phyloP scores from a whole-genome alignment of 2,888 invertebrate genomes.

The Andrena hattorfiana region DNA sequence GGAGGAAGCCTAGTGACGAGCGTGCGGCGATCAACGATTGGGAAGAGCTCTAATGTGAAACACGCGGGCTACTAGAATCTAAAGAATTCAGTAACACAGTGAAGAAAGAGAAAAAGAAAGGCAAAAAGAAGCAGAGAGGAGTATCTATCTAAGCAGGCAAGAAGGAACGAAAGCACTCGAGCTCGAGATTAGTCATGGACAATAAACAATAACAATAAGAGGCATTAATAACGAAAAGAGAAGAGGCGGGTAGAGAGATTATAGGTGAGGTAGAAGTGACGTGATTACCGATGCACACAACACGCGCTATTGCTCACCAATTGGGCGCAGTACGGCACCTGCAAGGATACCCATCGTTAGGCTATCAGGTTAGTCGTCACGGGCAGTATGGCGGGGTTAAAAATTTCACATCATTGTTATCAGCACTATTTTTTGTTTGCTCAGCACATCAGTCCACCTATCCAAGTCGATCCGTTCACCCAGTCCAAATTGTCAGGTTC shows the following conservation, averaged over 20 bases:
- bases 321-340: slow-evolving; percentile 97
- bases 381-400: slow-evolving; percentile 62
- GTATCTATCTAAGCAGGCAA: slow-evolving; percentile 55
- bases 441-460: slow-evolving; percentile 34
- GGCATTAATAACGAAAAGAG: slow-evolving; percentile 63
- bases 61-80: slow-evolving; percentile 26
- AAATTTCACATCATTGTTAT: slow-evolving; percentile 69
- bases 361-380: slow-evolving; percentile 81
- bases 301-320: slow-evolving; percentile 98
- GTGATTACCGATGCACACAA: slow-evolving; percentile 97
- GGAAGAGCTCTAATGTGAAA: slow-evolving; percentile 42
- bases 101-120: slow-evolving; percentile 19
- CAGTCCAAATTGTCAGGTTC: neutral
- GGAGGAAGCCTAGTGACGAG: slow-evolving; percentile 57
- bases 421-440: slow-evolving; percentile 30
- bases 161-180: slow-evolving; percentile 64
- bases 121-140: slow-evolving; percentile 9
- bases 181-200: slow-evolving; percentile 56
- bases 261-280: slow-evolving; percentile 89
- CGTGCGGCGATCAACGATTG: slow-evolving; percentile 64
- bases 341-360: slow-evolving; percentile 86
- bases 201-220: slow-evolving; percentile 57
- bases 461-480: slow-evolving; percentile 61
- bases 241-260: slow-evolving; percentile 77
- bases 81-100: slow-evolving; percentile 25